Evolutionary conservation across 2,888 invertebrate genomes (phyloP).

Genomic region (Sericinus montela): DNA sequence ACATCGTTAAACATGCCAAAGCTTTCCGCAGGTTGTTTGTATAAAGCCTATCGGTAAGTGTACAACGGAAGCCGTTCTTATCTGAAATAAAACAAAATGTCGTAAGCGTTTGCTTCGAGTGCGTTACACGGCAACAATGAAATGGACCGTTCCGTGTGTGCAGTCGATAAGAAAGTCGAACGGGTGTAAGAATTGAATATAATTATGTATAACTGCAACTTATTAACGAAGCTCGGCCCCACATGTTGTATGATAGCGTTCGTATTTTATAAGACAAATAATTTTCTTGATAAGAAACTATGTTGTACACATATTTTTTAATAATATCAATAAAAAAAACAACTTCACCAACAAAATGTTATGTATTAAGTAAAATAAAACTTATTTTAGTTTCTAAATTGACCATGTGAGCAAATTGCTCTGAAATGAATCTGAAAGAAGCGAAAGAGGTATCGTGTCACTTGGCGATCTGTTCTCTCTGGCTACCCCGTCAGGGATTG

Average conservation of each 20-base stretch:
- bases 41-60: slow-evolving; percentile 31
- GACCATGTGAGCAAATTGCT: too few species aligned
- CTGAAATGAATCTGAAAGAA: too few species aligned
- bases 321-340: too few species aligned
- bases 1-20: slow-evolving; percentile 38
- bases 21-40: slow-evolving; percentile 31
- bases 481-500: too few species aligned
- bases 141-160: slow-evolving; percentile 2
- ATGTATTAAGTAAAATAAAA: too few species aligned
- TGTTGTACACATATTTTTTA: too few species aligned
- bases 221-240: slow-evolving; percentile 14
- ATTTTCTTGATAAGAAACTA: not conserved
- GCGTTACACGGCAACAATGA: slow-evolving; percentile 15
- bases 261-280: slow-evolving; percentile 1
- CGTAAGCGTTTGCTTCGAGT: slow-evolving; percentile 19
- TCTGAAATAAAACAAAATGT: slow-evolving; percentile 38
- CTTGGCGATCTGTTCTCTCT: too few species aligned
- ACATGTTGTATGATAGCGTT: slow-evolving; percentile 12
- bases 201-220: slow-evolving; percentile 14
- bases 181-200: slow-evolving; percentile 14
- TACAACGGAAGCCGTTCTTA: slow-evolving; percentile 43
- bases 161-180: slow-evolving; percentile 12
- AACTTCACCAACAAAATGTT: too few species aligned
- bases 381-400: too few species aligned
- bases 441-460: too few species aligned